phyloP scores from a whole-genome alignment of 2,113 vertebrate genomes.

The Cricetomys ansorgei region DNA sequence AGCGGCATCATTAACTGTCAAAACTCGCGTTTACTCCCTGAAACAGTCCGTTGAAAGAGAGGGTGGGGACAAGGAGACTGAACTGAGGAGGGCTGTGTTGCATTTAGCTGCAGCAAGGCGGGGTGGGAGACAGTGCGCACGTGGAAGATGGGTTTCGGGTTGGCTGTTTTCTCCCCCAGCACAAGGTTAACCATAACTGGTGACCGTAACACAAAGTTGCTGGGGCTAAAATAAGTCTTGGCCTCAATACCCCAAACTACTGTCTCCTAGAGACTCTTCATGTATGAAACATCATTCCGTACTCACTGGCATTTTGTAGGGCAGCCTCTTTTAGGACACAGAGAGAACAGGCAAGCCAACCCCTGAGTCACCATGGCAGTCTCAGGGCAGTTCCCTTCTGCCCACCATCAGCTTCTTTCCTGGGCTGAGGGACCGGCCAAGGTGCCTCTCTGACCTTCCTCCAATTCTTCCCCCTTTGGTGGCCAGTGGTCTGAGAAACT shows the following conservation, averaged over 20 bases:
- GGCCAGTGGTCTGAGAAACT: neutral
- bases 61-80: neutral
- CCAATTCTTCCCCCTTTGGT: neutral
- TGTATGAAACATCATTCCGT: neutral
- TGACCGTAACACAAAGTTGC: neutral
- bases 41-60: neutral
- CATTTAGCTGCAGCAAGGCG: neutral
- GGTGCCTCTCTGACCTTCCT: neutral
- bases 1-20: neutral
- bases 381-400: neutral
- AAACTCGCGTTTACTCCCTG: neutral
- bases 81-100: neutral
- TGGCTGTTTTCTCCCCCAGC: neutral
- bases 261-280: neutral
- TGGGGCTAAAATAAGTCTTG: neutral
- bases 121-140: neutral
- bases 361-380: neutral
- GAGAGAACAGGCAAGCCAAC: no score
- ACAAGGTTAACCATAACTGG: neutral
- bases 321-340: neutral
- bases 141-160: neutral
- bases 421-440: neutral
- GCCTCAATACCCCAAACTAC: neutral
- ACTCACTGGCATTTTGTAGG: neutral
- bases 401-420: neutral